Conservation (phyloP, 2,888 invertebrate genomes). For the Xylota segnis region DNA sequence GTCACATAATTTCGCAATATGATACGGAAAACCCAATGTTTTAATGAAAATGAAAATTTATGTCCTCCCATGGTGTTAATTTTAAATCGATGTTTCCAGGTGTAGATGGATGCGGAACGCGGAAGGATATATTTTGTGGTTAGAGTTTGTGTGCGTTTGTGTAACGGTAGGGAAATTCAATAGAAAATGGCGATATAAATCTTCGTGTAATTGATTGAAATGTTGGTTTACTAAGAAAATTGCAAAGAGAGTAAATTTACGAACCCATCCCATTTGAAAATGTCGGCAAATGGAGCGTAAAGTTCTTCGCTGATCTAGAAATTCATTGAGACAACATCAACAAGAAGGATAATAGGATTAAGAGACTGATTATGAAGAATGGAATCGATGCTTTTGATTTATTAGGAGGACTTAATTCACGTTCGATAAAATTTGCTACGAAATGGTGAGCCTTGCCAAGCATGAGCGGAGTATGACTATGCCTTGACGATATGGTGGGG, state of each 20-base stretch:
- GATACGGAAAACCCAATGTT: background rate
- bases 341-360: constrained; percentile 5
- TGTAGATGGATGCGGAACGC: background rate
- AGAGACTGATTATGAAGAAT: constrained; percentile 7
- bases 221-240: background rate
- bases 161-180: constrained; percentile 14
- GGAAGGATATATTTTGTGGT: background rate
- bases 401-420: constrained; percentile 5
- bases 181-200: constrained; percentile 9
- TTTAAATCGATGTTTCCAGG: background rate
- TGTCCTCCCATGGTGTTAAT: background rate
- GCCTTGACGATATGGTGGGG: too few species aligned
- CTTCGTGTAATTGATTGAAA: constrained; percentile 35
- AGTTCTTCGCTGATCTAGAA: constrained; percentile 1
- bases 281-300: background rate
- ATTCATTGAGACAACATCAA: background rate
- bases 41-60: constrained; percentile 29
- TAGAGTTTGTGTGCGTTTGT: background rate
- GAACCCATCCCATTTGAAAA: background rate
- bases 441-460: background rate
- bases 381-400: constrained; percentile 16
- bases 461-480: too few species aligned
- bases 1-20: constrained; percentile 16
- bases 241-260: background rate
- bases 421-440: background rate